Evolutionary conservation across 2,113 vertebrate species (phyloP).

Genomic region (Amia ocellicauda): DNA sequence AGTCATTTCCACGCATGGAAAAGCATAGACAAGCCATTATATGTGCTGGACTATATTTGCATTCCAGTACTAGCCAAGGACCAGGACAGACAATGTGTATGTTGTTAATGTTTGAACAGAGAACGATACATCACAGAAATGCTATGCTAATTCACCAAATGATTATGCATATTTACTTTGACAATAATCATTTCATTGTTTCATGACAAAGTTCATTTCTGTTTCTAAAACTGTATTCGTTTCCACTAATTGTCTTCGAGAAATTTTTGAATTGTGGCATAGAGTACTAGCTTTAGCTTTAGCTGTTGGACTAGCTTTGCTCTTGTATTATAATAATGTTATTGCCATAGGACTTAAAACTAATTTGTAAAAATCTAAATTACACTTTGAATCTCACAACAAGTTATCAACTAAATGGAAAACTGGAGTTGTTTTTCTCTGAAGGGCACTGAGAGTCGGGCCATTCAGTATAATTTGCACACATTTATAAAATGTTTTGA

Average conservation of each 20-base stretch:
- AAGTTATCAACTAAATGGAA: too few species aligned
- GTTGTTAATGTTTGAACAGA: constrained; percentile 21
- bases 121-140: not conserved
- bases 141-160: constrained; percentile 13
- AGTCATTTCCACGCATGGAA: constrained; percentile 3
- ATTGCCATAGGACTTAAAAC: too few species aligned
- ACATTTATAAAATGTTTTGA: too few species aligned
- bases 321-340: too few species aligned
- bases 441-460: too few species aligned
- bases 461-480: too few species aligned
- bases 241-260: constrained; percentile 10
- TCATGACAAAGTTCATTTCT: not conserved
- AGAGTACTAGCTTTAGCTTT: too few species aligned
- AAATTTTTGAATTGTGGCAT: not conserved
- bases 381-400: too few species aligned
- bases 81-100: constrained; percentile 18
- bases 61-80: constrained; percentile 2
- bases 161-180: not conserved
- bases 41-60: constrained; percentile 2
- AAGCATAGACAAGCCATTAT: constrained; percentile 16
- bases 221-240: constrained; percentile 1
- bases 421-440: too few species aligned
- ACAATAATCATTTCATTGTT: constrained; percentile 3
- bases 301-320: too few species aligned
- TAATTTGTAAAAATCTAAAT: too few species aligned